A percentile compares a stretch with the other conserved stretches of the same genome.
phyloP scores from a whole-genome alignment of 2,113 vertebrate genomes.

The Malurus melanocephalus region DNA sequence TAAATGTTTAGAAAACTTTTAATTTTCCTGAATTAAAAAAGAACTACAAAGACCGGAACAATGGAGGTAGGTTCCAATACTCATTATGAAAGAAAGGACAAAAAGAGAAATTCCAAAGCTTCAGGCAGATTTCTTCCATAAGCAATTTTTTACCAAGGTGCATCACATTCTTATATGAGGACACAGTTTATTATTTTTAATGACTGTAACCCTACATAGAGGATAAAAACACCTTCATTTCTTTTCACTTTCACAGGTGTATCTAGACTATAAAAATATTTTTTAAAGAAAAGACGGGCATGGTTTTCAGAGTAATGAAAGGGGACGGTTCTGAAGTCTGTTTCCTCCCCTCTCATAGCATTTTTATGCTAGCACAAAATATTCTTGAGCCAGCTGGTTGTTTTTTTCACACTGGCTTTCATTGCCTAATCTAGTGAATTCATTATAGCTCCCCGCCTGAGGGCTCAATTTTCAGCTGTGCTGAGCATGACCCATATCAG shows the following conservation, averaged over 20 bases:
- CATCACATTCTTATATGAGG: neutral
- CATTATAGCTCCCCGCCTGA: slow-evolving; percentile 43
- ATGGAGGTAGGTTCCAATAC: neutral
- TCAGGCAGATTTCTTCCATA: neutral
- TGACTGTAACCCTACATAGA: neutral
- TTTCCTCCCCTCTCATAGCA: neutral
- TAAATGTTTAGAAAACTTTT: neutral
- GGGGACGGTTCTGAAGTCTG: neutral
- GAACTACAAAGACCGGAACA: neutral
- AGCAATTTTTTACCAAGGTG: neutral
- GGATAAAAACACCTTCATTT: neutral
- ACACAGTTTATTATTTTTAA: neutral
- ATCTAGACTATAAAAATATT: neutral
- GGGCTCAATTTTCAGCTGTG: slow-evolving; percentile 47
- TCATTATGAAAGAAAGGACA: neutral
- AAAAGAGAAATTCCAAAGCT: neutral
- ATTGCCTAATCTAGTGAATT: slow-evolving; percentile 51
- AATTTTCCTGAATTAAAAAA: neutral
- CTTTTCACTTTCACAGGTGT: neutral
- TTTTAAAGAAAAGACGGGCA: neutral
- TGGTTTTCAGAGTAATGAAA: neutral
- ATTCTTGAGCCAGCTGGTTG: slow-evolving; percentile 45
- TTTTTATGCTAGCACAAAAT: neutral
- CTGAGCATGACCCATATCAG: slow-evolving; percentile 50
- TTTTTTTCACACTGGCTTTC: slow-evolving; percentile 50